A percentile compares a stretch with the other conserved stretches of the same genome.
Evolutionary conservation across 35 echinoderm and acorn worm genomes (phyloP).

Genomic region (Lytechinus variegatus): DNA sequence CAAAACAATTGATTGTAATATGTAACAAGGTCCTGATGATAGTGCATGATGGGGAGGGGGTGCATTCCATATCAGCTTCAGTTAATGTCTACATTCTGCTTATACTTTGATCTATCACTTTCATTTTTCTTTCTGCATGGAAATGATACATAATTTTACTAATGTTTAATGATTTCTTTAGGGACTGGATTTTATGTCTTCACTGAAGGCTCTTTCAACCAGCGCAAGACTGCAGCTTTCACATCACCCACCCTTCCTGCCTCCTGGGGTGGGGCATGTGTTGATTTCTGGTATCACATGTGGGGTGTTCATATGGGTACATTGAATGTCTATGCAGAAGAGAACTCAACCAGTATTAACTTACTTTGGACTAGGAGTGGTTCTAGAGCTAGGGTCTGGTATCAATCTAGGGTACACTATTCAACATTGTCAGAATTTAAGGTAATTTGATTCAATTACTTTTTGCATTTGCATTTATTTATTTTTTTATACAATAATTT

Average conservation of each 20-base stretch:
- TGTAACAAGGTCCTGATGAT: no score
- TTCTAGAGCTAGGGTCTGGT: not conserved
- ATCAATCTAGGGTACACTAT: not conserved
- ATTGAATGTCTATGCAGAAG: conserved; percentile 50
- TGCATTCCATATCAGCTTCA: no score
- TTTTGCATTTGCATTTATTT: no score
- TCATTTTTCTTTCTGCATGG: no score
- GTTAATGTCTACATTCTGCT: no score
- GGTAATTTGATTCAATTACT: not conserved
- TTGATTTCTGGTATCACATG: conserved; percentile 71
- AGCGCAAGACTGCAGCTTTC: not conserved
- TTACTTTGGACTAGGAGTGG: conserved; percentile 15
- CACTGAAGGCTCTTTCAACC: not conserved
- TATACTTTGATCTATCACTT: no score
- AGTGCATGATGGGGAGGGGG: no score
- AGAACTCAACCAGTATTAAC: not conserved
- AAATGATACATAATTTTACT: no score
- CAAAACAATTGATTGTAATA: no score
- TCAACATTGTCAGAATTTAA: not conserved
- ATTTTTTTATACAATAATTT: no score
- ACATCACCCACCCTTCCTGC: conserved; percentile 4
- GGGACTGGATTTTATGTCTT: conserved; percentile 37
- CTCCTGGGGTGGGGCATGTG: conserved; percentile 28
- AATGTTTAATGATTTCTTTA: not conserved
- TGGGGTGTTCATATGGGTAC: conserved; percentile 59